Percentiles rank a stretch among this genome's conserved stretches.
These are phyloP conservation scores for Nomada hirtipes DNA, from an alignment of 2,888 invertebrate genomes.

Conservation along the genomic window DNA sequence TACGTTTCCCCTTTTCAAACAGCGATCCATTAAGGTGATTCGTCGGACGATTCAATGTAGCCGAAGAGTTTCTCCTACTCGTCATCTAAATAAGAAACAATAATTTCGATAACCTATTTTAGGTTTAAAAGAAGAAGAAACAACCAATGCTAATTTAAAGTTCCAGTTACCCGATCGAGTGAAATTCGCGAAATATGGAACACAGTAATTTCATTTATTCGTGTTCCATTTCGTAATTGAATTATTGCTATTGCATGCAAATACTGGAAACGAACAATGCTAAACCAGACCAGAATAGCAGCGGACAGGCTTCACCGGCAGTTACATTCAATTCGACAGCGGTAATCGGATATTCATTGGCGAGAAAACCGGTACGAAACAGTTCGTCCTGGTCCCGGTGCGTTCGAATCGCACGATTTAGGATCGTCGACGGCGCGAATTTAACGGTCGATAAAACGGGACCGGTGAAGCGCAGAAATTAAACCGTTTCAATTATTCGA, in stretches of 20 bases:
- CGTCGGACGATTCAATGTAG: background rate
- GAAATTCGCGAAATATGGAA: no score
- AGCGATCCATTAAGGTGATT: background rate
- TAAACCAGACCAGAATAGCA: constrained; percentile 25
- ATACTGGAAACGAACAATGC: no score
- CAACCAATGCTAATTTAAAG: no score
- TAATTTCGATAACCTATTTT: background rate
- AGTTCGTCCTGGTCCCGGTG: background rate
- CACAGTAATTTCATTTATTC: no score
- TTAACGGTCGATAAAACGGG: background rate
- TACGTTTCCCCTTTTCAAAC: background rate
- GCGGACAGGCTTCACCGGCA: constrained; percentile 29
- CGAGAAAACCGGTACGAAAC: background rate
- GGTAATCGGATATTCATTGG: background rate
- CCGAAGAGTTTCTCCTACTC: background rate
- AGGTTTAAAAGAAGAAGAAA: no score
- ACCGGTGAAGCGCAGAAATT: background rate
- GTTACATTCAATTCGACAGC: background rate
- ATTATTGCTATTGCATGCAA: no score
- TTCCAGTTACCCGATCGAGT: no score
- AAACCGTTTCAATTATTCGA: no score
- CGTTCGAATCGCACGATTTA: constrained; percentile 21
- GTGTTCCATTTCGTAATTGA: no score
- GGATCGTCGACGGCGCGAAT: background rate
- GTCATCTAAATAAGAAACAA: background rate